Evolutionary conservation across 1,140 invertebrate genomes (phyloP).

Genomic region (Euura saliciscinereae): DNA sequence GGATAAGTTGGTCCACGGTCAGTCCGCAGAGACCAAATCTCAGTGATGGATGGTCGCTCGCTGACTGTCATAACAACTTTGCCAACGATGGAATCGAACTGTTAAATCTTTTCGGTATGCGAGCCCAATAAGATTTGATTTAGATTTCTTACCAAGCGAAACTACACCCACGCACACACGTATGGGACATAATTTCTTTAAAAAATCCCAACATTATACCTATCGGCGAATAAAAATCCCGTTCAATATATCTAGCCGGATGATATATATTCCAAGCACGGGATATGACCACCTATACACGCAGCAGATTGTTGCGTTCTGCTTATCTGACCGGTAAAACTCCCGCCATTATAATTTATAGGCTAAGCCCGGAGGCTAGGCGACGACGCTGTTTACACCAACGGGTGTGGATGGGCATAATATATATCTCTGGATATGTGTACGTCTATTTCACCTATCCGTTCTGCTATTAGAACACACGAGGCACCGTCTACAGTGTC

Average conservation of each 20-base stretch:
- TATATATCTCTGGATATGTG: too few species aligned
- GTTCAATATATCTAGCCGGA: too few species aligned
- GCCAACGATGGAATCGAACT: slow-evolving; percentile 25
- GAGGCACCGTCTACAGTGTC: slow-evolving; percentile 35
- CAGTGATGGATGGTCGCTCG: slow-evolving; percentile 54
- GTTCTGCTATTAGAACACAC: too few species aligned
- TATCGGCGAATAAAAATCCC: too few species aligned
- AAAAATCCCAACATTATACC: not conserved
- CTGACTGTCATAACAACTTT: slow-evolving; percentile 62
- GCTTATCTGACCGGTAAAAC: not conserved
- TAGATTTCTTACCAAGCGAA: not conserved
- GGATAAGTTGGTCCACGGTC: slow-evolving; percentile 56
- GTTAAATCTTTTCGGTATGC: not conserved
- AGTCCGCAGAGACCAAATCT: slow-evolving; percentile 56
- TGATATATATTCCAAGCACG: too few species aligned
- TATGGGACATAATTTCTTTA: not conserved
- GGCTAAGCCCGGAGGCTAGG: not conserved
- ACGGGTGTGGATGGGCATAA: not conserved
- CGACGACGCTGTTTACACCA: not conserved
- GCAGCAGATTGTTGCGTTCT: not conserved
- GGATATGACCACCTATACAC: too few species aligned
- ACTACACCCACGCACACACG: not conserved
- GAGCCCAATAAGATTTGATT: not conserved
- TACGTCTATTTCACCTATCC: too few species aligned
- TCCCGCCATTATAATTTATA: not conserved